Base-by-base conservation (phyloP, 2,888 invertebrate species). In the Yponomeuta cagnagella region DNA sequence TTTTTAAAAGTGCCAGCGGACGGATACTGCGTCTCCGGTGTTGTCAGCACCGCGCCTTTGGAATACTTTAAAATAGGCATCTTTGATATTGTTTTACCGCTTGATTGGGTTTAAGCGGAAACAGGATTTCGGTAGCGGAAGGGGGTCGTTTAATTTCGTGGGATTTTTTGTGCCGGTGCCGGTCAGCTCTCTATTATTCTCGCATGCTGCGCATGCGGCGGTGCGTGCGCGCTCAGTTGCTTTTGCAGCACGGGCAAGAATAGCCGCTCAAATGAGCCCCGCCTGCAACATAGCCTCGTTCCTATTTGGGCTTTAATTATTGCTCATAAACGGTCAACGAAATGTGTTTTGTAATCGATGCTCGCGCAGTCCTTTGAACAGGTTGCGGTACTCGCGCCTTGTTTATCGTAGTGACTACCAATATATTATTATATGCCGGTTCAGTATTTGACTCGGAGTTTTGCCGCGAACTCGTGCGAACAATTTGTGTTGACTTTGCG, bases 11-110 rank as follows among this genome's bases (percentile, higher is more conserved):
- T 80, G 77, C 76, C 82, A 79, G 81, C 90, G 91, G 89, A 90
- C 90, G 91, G 89, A 90, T 88, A 82, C 80, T 80, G 82, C 80
- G 82, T 84, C 90, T 89, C 89, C 89, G 88, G 85, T 87, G 85
- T 85, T 89, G 89, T 88, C 88, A 87, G 79, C 87, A 80, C 80
- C 75, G 75, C 77, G 77, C 79, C 80, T 12, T 15, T 81, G 78
- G 81, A 23, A 48, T 70, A 63, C 81, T 80, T 79, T 82, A 31
- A 70, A 48, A 9, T 43, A 37, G 23, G 82, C 80, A 80, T 81
- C 80, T 80, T 80, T 68, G 79, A 81, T 84, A 84, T 79, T 77
- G 80, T 85, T 84, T 80, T 80, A 76, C 77, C 82, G 85, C 80
- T 83, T 84, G 86, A 88, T 87, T 86, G 82, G 82, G 80, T 85